These are phyloP conservation scores for Diaphora mendica DNA, from an alignment of 2,888 invertebrate species.

Conservation along the genomic window DNA sequence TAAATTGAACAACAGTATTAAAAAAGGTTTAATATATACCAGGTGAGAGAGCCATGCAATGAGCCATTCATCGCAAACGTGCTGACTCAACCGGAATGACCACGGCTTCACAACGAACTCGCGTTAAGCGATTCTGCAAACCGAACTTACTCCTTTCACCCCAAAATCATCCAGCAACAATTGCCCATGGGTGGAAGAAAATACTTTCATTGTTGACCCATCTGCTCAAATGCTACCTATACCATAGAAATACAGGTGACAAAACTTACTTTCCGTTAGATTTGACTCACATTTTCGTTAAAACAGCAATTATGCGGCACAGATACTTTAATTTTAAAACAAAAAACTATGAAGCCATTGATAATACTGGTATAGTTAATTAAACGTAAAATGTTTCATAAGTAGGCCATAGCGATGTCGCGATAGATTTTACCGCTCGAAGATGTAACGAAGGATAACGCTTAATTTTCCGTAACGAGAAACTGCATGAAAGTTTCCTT, in stretches of 20 bases:
- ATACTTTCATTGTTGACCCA: neutral
- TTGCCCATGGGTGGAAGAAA: no score
- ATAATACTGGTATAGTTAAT: slow-evolving; percentile 44
- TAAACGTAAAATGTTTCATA: slow-evolving; percentile 41
- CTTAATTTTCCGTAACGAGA: slow-evolving; percentile 21
- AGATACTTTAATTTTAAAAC: slow-evolving; percentile 19
- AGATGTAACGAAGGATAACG: slow-evolving; percentile 2
- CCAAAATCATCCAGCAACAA: no score
- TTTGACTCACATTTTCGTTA: slow-evolving; percentile 30
- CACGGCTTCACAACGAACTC: no score
- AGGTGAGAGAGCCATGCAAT: no score
- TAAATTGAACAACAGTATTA: no score
- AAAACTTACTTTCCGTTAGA: neutral
- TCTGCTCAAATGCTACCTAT: neutral
- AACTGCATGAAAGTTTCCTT: neutral
- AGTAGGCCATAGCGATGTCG: slow-evolving; percentile 34
- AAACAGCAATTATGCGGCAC: slow-evolving; percentile 31
- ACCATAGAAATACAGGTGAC: neutral
- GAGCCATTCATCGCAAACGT: no score
- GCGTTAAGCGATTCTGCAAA: no score
- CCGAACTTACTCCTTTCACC: no score
- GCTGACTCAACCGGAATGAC: no score
- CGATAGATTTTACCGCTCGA: slow-evolving; percentile 18
- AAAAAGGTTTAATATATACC: no score
- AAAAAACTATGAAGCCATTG: slow-evolving; percentile 32